These are phyloP conservation scores for Montipora capricornis DNA, from an alignment of 64 coral and sea anemone species.

Conservation along the genomic window DNA sequence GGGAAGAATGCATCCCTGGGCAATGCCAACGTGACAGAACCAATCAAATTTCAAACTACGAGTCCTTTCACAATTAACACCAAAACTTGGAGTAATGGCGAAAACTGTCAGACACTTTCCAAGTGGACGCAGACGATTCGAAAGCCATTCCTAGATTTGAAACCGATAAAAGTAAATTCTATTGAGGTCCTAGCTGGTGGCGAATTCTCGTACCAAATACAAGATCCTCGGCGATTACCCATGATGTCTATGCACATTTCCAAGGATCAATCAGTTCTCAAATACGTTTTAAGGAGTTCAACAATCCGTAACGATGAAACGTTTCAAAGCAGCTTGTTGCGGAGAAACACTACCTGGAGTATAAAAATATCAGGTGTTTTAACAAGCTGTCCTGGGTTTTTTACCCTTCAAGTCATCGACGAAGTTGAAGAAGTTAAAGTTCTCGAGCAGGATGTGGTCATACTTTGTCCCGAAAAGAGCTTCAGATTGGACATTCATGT, in stretches of 20 bases:
- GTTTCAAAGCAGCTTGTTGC: constrained; percentile 56
- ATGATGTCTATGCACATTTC: constrained; percentile 49
- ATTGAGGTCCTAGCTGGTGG: not conserved
- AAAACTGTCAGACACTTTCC: constrained; percentile 61
- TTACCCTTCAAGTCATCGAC: constrained; percentile 70
- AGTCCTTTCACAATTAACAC: constrained; percentile 60
- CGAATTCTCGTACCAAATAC: constrained; percentile 52
- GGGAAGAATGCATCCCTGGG: constrained; percentile 2
- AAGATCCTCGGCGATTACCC: constrained; percentile 36
- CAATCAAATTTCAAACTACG: constrained; percentile 41
- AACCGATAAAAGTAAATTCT: constrained; percentile 16
- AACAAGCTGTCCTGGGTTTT: constrained; percentile 62
- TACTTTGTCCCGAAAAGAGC: constrained; percentile 61
- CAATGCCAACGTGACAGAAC: not conserved
- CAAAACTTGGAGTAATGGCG: constrained; percentile 57
- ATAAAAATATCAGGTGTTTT: constrained; percentile 34
- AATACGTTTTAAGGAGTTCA: constrained; percentile 32
- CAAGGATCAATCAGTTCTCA: constrained; percentile 55
- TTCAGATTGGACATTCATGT: constrained; percentile 63
- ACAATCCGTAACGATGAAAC: constrained; percentile 70
- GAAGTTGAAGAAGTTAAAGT: constrained; percentile 72
- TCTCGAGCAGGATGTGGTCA: constrained; percentile 66
- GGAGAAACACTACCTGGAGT: constrained; percentile 51
- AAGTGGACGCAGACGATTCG: constrained; percentile 51
- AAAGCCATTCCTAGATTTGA: constrained; percentile 20